Percentiles rank a stretch among this genome's conserved stretches.
Conservation (phyloP, 2,113 vertebrate species). For the Grus americana region DNA sequence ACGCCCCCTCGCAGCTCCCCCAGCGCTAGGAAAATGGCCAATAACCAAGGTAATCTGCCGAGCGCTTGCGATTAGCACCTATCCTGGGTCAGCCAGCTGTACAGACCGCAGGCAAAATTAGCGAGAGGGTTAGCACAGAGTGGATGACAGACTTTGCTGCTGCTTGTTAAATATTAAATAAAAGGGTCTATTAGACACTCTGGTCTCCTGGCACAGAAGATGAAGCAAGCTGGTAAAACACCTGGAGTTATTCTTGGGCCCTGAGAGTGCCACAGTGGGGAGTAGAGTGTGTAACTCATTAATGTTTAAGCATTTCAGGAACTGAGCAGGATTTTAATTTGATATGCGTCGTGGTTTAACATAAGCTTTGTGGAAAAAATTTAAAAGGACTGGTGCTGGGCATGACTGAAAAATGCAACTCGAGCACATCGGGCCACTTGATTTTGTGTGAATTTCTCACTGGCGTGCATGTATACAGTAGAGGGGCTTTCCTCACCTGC, state of each 20-base stretch:
- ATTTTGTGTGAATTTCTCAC: not conserved
- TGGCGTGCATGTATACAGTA: not conserved
- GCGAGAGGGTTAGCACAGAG: not conserved
- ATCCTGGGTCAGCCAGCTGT: not conserved
- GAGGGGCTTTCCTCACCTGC: not conserved
- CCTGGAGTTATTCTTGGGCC: constrained; percentile 40
- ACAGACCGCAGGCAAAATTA: not conserved
- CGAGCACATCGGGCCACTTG: not conserved
- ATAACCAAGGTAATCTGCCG: constrained; percentile 65
- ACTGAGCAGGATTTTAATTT: constrained; percentile 33
- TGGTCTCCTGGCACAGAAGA: not conserved
- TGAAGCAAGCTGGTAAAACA: constrained; percentile 44
- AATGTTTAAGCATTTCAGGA: constrained; percentile 41
- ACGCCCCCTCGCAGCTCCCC: constrained; percentile 72
- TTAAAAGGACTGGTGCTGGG: not conserved
- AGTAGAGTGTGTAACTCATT: not conserved
- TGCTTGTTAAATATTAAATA: not conserved
- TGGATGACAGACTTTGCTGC: not conserved
- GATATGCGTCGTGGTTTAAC: not conserved
- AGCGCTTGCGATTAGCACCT: not conserved
- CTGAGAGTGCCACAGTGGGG: not conserved
- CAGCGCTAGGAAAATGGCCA: constrained; percentile 69
- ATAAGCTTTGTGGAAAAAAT: constrained; percentile 40
- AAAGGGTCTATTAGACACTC: not conserved
- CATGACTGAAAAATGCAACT: not conserved